These are phyloP conservation scores for Diphyllodes magnificus DNA, from an alignment of 2,113 vertebrate species.

Conservation along the genomic window DNA sequence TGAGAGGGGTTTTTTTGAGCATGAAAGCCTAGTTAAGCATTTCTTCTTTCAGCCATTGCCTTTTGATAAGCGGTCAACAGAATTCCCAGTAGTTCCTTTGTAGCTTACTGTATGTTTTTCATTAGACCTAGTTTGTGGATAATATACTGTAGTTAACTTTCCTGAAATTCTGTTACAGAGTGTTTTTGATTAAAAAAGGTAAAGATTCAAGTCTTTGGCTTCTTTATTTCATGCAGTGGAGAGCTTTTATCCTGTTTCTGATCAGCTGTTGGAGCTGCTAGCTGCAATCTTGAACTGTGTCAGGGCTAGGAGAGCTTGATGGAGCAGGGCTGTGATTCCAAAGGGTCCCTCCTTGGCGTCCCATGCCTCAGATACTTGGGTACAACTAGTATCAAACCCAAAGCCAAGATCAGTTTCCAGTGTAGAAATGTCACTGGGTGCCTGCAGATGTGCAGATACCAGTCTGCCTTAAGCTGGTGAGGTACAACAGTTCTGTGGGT, in stretches of 20 bases:
- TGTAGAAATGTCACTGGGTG: background rate
- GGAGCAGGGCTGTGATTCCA: background rate
- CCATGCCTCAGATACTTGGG: background rate
- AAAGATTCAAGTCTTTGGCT: background rate
- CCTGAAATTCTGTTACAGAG: conserved; percentile 70
- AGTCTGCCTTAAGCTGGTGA: background rate
- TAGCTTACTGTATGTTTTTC: conserved; percentile 62
- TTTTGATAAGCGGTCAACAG: conserved; percentile 34
- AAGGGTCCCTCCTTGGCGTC: background rate
- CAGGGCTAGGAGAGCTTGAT: background rate
- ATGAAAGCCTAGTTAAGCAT: background rate
- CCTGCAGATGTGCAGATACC: background rate
- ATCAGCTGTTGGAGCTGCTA: background rate
- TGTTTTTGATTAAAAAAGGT: conserved; percentile 73
- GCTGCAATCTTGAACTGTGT: background rate
- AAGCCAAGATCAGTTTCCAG: background rate
- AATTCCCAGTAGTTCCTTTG: conserved; percentile 57
- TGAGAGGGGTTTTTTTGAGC: background rate
- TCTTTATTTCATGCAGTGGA: background rate
- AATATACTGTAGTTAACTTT: conserved; percentile 57
- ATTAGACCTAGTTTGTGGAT: conserved; percentile 66
- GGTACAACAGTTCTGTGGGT: background rate
- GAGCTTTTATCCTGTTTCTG: background rate
- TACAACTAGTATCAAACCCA: background rate
- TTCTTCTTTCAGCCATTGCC: conserved; percentile 17